Base-by-base conservation (phyloP, 2,888 invertebrate species). In the Drosophila peninsularis region DNA sequence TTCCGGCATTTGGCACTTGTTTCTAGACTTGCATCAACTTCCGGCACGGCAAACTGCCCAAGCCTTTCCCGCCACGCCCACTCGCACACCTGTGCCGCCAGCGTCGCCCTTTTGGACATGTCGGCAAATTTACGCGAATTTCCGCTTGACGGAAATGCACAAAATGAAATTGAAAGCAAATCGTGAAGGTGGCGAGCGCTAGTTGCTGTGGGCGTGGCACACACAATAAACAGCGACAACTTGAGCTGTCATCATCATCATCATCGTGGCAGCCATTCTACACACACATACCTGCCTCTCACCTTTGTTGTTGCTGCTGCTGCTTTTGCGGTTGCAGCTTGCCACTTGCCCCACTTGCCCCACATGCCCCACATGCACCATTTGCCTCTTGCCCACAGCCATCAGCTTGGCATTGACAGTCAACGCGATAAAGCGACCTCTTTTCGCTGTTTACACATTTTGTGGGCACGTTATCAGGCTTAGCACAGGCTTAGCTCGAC, bases 1-100 rank as follows among this genome's bases (percentile, higher is more conserved):
- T 85, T 83, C 83, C 88, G 88, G 82, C 88, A 85, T 84, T 83
- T 85, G 85, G 76, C 83, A 83, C 88, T 83, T 88, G 88, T 84
- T 84, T 75, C 88, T 88, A 82, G 88, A 88, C 87, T 83, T 83
- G 82, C 85, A 87, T 85, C 83, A 80, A 82, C 83, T 79, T 83
- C 83, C 83, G 83, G 63, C 65, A 62, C 56, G 53, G 50, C 78
- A 77, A 77, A 50, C 62, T 58, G 68, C 54, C 70, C 57, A 47
- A 5, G 34, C 30, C 7, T 37, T 24, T 24, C 0, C 9, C 14
- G 2, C 21, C 5, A 14, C 11, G 5, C 45, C 19, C 32, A 30
- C 7, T 0, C 5, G 27, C 42, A n/a, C n/a, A n/a, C n/a, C n/a
- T n/a, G n/a, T n/a, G n/a, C n/a, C n/a, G n/a, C 42, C 55, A 41